Base-by-base conservation (phyloP, 2,888 invertebrate genomes). In the Sericinus montela region DNA sequence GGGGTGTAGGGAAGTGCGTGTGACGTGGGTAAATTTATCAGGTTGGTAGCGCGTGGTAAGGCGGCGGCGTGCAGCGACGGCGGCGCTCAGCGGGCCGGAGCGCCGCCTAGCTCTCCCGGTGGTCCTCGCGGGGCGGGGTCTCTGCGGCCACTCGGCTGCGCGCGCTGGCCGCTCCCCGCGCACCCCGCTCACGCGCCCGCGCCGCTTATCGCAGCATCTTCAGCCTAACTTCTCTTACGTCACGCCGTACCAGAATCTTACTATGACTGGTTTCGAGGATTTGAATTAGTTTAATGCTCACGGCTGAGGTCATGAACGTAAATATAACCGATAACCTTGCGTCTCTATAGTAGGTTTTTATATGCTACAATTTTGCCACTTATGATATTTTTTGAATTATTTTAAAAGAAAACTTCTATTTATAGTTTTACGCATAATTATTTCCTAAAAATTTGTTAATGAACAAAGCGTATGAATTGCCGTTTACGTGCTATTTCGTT, bases 91-190 rank as follows among this genome's bases (percentile, higher is more conserved):
- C 32, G 11, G 32, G 32, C 32, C 32, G 32, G 32, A 32, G 32
- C 79, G 79, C 86, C 85, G 86, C 86, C 86, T 84, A 76, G 84
- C 89, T 80, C 78, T 83, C 84, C 87, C 88, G 89, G 89, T 89
- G 90, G 89, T 90, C 90, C 78, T 65, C 77, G 77, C 82, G 83
- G 86, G 85, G 87, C 83, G 86, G 78, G 85, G 86, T 83, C 85
- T 73, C 62, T 66, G 77, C 80, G 82, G 83, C 86, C 84, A 84
- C 75, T 81, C 83, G 76, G 75, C 72, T 67, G 74, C 74, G 74
- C 69, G 72, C 71, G 72, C 76, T 57, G 67, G 48, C 59, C 57
- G 54, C 57, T 48, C 52, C 64, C 62, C 56, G 60, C 54, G 58
- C 57, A 61, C 59, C 63, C 60, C 66, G 58, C 62, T 57, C 61